These are phyloP conservation scores for Ochotona princeps DNA, from an alignment of 2,113 vertebrate genomes.

Conservation along the genomic window DNA sequence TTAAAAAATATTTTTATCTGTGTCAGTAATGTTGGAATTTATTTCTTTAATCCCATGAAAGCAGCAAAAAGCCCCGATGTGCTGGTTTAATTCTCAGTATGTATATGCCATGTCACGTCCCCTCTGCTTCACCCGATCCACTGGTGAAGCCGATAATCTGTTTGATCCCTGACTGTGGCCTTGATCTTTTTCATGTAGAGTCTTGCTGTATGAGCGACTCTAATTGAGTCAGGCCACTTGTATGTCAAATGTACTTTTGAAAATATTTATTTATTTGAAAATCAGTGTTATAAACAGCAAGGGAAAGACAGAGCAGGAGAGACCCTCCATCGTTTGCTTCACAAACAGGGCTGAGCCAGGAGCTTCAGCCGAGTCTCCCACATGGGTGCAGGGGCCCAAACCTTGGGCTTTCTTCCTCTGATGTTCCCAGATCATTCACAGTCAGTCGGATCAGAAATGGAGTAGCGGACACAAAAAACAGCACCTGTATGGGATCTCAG, in stretches of 20 bases:
- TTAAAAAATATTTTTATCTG: background rate
- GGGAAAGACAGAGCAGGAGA: too few species aligned
- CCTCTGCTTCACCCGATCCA: slow-evolving; percentile 55
- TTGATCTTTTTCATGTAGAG: slow-evolving; percentile 75
- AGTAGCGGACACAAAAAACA: too few species aligned
- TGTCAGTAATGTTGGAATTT: slow-evolving; percentile 66
- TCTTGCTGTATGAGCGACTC: slow-evolving; percentile 52
- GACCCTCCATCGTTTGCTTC: background rate
- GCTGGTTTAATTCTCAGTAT: slow-evolving; percentile 55
- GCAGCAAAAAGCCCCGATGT: slow-evolving; percentile 55
- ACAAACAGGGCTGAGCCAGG: too few species aligned
- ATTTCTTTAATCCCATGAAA: slow-evolving; percentile 50
- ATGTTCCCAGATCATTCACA: too few species aligned
- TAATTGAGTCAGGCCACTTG: slow-evolving; percentile 59
- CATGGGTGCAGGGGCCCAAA: too few species aligned
- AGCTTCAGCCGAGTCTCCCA: too few species aligned
- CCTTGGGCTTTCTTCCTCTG: too few species aligned
- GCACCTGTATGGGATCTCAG: too few species aligned
- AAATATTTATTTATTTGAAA: too few species aligned
- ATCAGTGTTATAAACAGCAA: too few species aligned
- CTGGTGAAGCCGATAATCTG: slow-evolving; percentile 67
- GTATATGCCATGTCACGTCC: slow-evolving; percentile 26
- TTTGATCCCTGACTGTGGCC: slow-evolving; percentile 64
- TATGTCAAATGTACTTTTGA: too few species aligned
- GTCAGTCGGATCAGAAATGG: too few species aligned